Base-by-base conservation (phyloP, 1,140 invertebrate genomes). In the Chironomus striatipennis region DNA sequence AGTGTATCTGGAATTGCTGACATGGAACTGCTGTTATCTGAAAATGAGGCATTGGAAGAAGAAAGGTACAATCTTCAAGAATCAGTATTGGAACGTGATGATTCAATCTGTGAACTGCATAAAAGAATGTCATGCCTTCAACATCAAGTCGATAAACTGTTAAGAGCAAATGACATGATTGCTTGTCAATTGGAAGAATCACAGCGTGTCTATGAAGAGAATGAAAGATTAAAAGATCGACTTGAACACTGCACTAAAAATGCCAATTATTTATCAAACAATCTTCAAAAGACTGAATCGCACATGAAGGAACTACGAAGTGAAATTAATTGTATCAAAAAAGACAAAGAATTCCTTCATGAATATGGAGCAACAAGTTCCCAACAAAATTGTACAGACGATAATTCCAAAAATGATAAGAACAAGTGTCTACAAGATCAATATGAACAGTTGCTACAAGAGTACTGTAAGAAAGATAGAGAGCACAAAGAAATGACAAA, bases 391-490 rank as follows among this genome's bases (percentile, higher is more conserved):
- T 3, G 9, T 20, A 17, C 65, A 20, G n/a, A 18, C 18, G 17
- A 70, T 15, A 7, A 57, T 57, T 57, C 47, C 9, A 57, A 10
- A 57, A n/a, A 57, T 12, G 20, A 9, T 20, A 20, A 18, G 18
- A 8, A 9, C 1, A 18, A 70, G 20, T 9, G 9, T 10, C 17
- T 70, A 18, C 65, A 70, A 70, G 17, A 20, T 4, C 65, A 20
- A 20, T 70, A 70, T 21, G 9, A 18, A 17, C 2, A 15, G 9
- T 10, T 70, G 5, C 10, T 70, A 7, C n/a, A 70, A 18, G 65
- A 70, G 20, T 70, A 70, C 10, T 70, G 65, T 70, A 17, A 70
- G 18, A 70, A 70, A 70, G 65, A 57, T n/a, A 57, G 1, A n/a
- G 65, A 70, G 10, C 20, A 21, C 18, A 18, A 17, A 18, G 9